Base-by-base conservation (phyloP, 2,113 vertebrate species). In the Lophura nycthemera region DNA sequence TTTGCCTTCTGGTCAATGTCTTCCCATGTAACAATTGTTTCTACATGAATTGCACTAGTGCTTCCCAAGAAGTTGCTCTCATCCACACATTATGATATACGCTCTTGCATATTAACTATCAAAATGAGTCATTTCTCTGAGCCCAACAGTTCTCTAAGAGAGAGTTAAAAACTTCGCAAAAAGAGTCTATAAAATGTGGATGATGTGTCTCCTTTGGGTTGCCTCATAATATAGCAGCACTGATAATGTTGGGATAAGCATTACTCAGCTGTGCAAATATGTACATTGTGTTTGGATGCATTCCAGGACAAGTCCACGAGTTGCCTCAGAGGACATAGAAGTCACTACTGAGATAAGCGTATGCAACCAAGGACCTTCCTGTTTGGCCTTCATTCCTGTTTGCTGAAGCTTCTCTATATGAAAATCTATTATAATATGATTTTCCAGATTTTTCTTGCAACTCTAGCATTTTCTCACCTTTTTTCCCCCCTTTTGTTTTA, bases 361-460 rank as follows among this genome's bases (percentile, higher is more conserved):
- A 27, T 29, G 50, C 25, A 11, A 13, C 30, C 38, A 69, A 34
- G 16, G 4, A 5, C 3, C 13, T 3, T 16, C 27, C 43, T 22
- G 16, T 52, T 69, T 27, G 42, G 3, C 80, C 8, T 18, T 47
- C 45, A 8, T 45, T 57, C 5, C 36, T 2, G 0, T 29, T n/a
- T 34, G n/a, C 13, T 30, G 24, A 59, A 20, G 8, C 8, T 40
- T n/a, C 42, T 52, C 25, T 11, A 10, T n/a, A 27, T 25, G 67
- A 13, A 50, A 16, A 64, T 6, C 2, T 48, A 14, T 48, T 12
- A 11, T 3, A 0, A 6, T 16, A 20, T 1, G 6, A 30, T 38
- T 45, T 34, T 27, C n/a, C 27, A 11, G 3, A 7, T 47, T 66
- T 42, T 3, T 24, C 20, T 36, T n/a, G 61, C 9, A 60, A 24